A percentile compares a stretch with the other conserved stretches of the same genome.
Evolutionary conservation across 2,888 invertebrate genomes (phyloP).

Genomic region (Helleia helle): DNA sequence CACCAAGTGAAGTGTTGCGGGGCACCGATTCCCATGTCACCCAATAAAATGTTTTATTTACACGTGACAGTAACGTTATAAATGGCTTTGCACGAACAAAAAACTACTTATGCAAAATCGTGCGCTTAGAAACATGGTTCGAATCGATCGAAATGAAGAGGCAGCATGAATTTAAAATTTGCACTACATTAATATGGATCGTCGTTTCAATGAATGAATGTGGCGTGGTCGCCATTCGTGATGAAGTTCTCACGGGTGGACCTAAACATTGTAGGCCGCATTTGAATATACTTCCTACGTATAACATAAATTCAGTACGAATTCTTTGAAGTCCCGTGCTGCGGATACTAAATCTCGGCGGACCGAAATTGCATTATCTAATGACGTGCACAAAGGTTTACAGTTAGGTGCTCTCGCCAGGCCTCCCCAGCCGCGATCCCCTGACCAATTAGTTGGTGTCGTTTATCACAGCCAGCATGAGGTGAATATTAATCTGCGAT

Average conservation of each 20-base stretch:
- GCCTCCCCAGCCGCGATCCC: conserved; percentile 8
- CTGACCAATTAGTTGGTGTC: conserved; percentile 15
- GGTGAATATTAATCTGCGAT: conserved; percentile 9
- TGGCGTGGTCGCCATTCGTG: conserved; percentile 66
- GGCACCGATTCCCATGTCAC: conserved; percentile 10
- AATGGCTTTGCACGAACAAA: conserved; percentile 58
- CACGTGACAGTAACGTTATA: conserved; percentile 54
- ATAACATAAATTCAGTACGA: conserved; percentile 63
- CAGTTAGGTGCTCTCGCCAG: conserved; percentile 33
- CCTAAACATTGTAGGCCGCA: conserved; percentile 67
- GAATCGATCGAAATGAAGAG: conserved; percentile 61
- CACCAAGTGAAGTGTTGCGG: neutral
- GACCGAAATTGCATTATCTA: conserved; percentile 61
- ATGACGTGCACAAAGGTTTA: conserved; percentile 47
- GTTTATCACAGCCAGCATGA: conserved; percentile 12
- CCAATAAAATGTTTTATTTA: conserved; percentile 39
- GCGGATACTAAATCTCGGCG: conserved; percentile 54
- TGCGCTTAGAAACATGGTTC: conserved; percentile 61
- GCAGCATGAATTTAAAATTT: conserved; percentile 70
- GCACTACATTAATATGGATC: conserved; percentile 73
- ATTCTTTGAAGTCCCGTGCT: conserved; percentile 68
- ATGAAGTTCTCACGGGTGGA: conserved; percentile 71
- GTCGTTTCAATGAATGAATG: conserved; percentile 73
- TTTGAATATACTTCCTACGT: conserved; percentile 73
- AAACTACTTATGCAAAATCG: conserved; percentile 67